Evolutionary conservation across 1,140 invertebrate species (phyloP), one percentile per base, ranked within the genome.

Genomic region (Brachionus asplanchnoidis): DNA sequence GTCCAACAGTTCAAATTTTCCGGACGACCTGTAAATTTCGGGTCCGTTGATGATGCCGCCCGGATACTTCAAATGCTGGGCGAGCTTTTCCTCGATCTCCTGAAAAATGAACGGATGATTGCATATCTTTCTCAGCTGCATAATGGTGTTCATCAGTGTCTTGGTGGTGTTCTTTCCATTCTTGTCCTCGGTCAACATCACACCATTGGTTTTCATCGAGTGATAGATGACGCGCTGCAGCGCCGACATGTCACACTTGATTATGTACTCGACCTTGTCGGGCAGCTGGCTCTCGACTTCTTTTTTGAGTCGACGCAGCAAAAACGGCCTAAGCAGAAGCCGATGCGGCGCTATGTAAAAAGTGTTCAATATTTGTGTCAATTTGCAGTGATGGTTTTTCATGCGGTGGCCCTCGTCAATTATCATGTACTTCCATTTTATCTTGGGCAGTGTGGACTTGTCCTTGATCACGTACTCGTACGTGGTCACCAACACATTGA

Each of bases 41-140:
- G 95, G 95, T 1, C 94, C 94, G 85, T 86, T 88, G 5, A 91
- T 88, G 84, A 90, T 87, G 46, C 87, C 88, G 23, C 88, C 88
- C 46, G 86, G 85, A 40, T 87, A 78, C n/a, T 87, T 89, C 40
- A 86, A 75, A 75, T 91, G 93, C 91, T 97, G 95, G 88, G 95
- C 95, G 90, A 97, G 95, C 88, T 97, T 97, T 89, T 99, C 96
- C 90, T 99, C 97, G 86, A 99, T 97, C 87, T 95, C 94, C 90
- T 95, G 94, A 91, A 99, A 99, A 94, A 99, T 97, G 90, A 99
- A 99, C 2, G 97, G 97, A 92, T 99, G 97, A 91, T 99, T 99
- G 90, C 97, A 99, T 42, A 99, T 92, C 91, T 99, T 99, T 77
- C 97, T 92, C 85, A 99, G 90, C 89, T 99, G 97, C 86, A 99